Evolutionary conservation across 2,113 vertebrate species (phyloP).

Genomic region (Scytalopus superciliaris): DNA sequence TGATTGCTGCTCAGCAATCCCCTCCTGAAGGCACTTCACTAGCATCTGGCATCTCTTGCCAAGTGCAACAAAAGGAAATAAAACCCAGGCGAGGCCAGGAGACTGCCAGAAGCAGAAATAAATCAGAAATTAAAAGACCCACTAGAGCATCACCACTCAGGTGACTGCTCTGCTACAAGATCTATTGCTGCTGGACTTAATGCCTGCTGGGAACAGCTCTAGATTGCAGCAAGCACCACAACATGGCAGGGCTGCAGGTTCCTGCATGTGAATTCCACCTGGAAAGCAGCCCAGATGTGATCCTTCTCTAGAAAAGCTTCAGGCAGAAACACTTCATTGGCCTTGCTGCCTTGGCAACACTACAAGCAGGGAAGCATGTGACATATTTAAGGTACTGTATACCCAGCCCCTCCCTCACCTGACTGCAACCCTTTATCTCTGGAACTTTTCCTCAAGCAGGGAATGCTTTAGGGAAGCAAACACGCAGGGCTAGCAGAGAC

Average conservation of each 20-base stretch:
- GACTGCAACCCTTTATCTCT: conserved; percentile 13
- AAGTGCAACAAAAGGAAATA: conserved; percentile 9
- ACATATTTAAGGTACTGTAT: conserved; percentile 27
- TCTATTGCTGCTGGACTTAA: background rate
- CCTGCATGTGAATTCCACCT: conserved; percentile 37
- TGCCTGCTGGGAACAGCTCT: background rate
- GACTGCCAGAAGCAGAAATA: conserved; percentile 27
- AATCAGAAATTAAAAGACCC: background rate
- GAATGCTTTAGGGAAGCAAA: background rate
- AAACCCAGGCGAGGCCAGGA: background rate
- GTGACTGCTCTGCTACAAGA: background rate
- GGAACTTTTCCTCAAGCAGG: background rate
- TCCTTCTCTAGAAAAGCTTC: conserved; percentile 31
- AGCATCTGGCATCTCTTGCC: background rate
- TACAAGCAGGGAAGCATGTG: conserved; percentile 30
- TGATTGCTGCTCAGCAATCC: background rate
- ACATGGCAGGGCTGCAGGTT: conserved; percentile 7
- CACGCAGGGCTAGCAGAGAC: background rate
- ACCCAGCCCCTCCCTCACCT: conserved; percentile 48
- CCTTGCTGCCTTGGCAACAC: conserved; percentile 55
- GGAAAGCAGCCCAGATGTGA: conserved; percentile 24
- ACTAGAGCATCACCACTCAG: background rate
- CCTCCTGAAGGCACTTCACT: background rate
- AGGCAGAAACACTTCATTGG: conserved; percentile 24
- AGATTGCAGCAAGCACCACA: background rate